Conservation (phyloP, 1,140 invertebrate genomes). For the Nasonia longicornis region DNA sequence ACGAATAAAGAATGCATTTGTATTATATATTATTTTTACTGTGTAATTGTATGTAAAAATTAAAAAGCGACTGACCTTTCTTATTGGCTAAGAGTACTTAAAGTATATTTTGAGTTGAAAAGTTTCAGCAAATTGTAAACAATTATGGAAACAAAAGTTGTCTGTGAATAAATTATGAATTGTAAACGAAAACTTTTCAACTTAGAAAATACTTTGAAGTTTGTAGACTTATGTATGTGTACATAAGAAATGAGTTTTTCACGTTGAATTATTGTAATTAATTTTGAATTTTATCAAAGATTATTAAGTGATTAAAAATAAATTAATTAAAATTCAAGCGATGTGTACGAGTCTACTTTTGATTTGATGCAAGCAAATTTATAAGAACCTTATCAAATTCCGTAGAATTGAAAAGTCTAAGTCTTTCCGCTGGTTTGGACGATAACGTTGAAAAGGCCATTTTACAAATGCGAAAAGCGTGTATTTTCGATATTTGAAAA, state of each 20-base stretch:
- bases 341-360: not conserved
- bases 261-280: constrained; percentile 14
- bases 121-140: constrained; percentile 4
- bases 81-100: constrained; percentile 35
- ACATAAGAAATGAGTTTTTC: constrained; percentile 12
- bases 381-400: not conserved
- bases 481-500: not conserved
- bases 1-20: constrained; percentile 7
- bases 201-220: not conserved
- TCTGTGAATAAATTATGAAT: no score
- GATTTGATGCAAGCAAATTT: not conserved
- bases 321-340: not conserved
- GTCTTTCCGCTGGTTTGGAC: constrained; percentile 20
- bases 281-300: constrained; percentile 8
- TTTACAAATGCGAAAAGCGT: not conserved
- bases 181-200: constrained; percentile 13
- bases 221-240: not conserved
- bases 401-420: not conserved
- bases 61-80: constrained; percentile 28
- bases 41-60: constrained; percentile 10
- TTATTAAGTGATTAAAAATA: not conserved
- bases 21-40: constrained; percentile 25
- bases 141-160: no score
- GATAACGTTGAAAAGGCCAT: not conserved
- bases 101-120: constrained; percentile 23